A percentile compares a stretch with the other conserved stretches of the same genome.
Evolutionary conservation across 2,113 vertebrate genomes (phyloP).

Genomic region (Elanoides forficatus): DNA sequence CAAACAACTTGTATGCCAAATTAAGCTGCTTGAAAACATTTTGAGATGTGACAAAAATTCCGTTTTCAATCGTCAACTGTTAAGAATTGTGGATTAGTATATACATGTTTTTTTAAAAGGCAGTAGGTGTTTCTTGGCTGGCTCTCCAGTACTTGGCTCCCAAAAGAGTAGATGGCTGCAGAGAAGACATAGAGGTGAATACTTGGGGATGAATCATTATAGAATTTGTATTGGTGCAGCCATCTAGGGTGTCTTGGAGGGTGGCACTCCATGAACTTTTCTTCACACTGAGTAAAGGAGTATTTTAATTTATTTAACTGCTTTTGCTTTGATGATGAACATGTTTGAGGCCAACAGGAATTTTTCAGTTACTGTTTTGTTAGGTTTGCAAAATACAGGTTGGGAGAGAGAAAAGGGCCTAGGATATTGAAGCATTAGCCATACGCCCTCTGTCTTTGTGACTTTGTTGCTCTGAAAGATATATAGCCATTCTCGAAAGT

Average conservation of each 20-base stretch:
- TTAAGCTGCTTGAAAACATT: background rate
- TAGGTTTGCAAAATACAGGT: background rate
- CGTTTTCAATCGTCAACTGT: background rate
- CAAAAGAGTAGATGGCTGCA: background rate
- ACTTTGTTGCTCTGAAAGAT: background rate
- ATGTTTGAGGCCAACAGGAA: background rate
- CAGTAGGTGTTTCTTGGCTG: background rate
- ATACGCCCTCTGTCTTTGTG: background rate
- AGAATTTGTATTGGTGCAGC: background rate
- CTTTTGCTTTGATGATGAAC: background rate
- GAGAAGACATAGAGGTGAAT: background rate
- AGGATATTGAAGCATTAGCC: too few relatives aligned
- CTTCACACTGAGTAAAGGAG: background rate
- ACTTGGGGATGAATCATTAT: background rate
- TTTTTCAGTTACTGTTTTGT: background rate
- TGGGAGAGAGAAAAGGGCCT: background rate
- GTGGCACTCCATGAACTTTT: background rate
- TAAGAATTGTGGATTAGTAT: background rate
- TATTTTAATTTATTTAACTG: background rate
- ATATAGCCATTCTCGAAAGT: accelerated
- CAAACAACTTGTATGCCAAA: background rate
- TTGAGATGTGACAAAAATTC: background rate
- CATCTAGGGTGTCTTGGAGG: background rate
- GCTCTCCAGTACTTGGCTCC: background rate
- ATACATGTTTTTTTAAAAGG: background rate